Base-by-base conservation (phyloP, 2,113 vertebrate species). In the Anas platyrhynchos region DNA sequence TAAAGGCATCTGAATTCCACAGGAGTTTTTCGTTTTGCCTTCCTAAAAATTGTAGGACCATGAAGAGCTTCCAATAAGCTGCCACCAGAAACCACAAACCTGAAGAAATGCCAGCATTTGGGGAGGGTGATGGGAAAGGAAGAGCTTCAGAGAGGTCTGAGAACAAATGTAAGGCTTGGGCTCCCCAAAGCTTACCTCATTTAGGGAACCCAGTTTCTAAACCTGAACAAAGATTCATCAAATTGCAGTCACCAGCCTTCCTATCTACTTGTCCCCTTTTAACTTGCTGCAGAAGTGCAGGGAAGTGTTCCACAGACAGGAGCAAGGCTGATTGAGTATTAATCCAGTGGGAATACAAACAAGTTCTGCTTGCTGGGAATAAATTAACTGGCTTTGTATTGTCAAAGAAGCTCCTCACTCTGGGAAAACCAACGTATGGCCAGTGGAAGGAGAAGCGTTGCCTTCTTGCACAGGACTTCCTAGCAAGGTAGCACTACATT, bases 281-380 rank as follows among this genome's bases (percentile, higher is more conserved):
- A 73, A 59, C 20, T 41, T 21, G 1, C 23, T 32, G 74, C 38
- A 46, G 69, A 66, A 58, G 61, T 4, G 26, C 38, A 48, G 31
- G 61, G 62, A 44, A 84, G 22, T 1, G 9, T 71, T 44, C 62
- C 56, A n/a, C 15, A 23, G 58, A 14, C 16, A 84, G 75, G 13
- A 88, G 11, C 0, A 0, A 71, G 41, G 13, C 27, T n/a, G 17
- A n/a, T 5, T 0, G 4, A 80, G 74, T 13, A 36, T 36, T 36
- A 83, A 32, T 56, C 71, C 78, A 32, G 15, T 6, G 13, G n/a
- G 25, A 62, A 52, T 11, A 56, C 59, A 54, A 54, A 67, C 52
- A 48, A 9, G 2, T 86, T 86, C 91, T 89, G 62, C 66, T 88
- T 63, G 43, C 89, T 71, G 54, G 38, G 48, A 84, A 75, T 36